These are phyloP conservation scores for Achatina immaculata DNA, from an alignment of 1,140 invertebrate species.

Conservation along the genomic window DNA sequence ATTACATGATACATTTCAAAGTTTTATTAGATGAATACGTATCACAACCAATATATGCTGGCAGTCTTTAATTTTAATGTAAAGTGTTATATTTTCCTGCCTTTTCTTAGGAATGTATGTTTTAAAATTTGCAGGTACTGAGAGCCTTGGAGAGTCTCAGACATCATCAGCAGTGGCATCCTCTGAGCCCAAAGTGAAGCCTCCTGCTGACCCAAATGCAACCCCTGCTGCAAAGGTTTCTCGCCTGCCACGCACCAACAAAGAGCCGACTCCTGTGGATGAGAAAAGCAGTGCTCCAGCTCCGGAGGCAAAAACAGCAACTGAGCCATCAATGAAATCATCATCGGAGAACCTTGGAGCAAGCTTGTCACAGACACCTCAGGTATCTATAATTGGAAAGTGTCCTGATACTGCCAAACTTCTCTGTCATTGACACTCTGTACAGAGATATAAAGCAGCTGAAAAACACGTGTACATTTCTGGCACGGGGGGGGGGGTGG, in stretches of 20 bases:
- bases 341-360: not conserved
- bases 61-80: not conserved
- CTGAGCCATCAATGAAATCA: not conserved
- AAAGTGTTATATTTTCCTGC: not conserved
- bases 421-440: too few relatives aligned
- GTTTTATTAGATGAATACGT: too few relatives aligned
- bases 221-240: constrained; percentile 31
- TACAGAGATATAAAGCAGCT: too few relatives aligned
- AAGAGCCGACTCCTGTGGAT: constrained; percentile 44
- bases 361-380: not conserved
- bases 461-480: too few relatives aligned
- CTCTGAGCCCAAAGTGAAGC: constrained; percentile 50
- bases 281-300: constrained; percentile 31
- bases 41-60: not conserved
- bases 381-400: too few relatives aligned
- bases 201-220: constrained; percentile 41
- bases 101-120: not conserved
- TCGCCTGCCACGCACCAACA: constrained; percentile 32
- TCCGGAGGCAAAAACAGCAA: constrained; percentile 11
- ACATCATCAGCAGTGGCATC: constrained; percentile 44
- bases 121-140: constrained; percentile 52
- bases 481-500: too few relatives aligned
- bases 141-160: constrained; percentile 52
- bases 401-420: too few relatives aligned
- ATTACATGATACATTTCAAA: too few relatives aligned